Conservation (phyloP, 53 echinoderm and acorn worm species). For the Stichopus horrens region DNA sequence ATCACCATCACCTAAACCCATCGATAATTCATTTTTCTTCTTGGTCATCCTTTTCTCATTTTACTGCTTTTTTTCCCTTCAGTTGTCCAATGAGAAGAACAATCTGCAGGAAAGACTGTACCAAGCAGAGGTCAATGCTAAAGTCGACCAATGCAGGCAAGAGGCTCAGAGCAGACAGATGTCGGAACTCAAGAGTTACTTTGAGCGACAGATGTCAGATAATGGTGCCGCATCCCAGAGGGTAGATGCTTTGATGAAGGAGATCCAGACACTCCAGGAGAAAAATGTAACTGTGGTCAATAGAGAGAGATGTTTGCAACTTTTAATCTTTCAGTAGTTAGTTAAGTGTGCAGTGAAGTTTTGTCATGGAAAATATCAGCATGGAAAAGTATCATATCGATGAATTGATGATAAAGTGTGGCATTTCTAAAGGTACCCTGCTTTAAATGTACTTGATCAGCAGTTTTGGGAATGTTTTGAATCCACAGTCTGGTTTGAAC, state of each 20-base stretch:
- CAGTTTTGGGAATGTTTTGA: not conserved
- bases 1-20: too few relatives aligned
- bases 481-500: constrained; percentile 22
- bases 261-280: constrained; percentile 12
- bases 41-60: too few relatives aligned
- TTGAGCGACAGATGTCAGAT: constrained; percentile 17
- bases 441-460: not conserved
- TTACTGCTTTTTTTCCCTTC: not conserved
- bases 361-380: too few relatives aligned
- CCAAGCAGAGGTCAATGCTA: constrained; percentile 6
- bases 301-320: too few relatives aligned
- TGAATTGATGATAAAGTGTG: too few relatives aligned
- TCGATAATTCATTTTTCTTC: too few relatives aligned
- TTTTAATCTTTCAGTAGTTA: too few relatives aligned
- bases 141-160: not conserved
- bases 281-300: not conserved
- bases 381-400: too few relatives aligned
- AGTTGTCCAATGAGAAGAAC: constrained; percentile 38
- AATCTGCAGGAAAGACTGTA: not conserved
- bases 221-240: not conserved
- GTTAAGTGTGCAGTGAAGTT: too few relatives aligned
- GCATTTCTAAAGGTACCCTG: not conserved
- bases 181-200: not conserved
- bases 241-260: not conserved
- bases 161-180: not conserved